Evolutionary conservation across 2,113 vertebrate species (phyloP), one percentile per base, ranked within the genome.

Genomic region (Coptodon rendalli): DNA sequence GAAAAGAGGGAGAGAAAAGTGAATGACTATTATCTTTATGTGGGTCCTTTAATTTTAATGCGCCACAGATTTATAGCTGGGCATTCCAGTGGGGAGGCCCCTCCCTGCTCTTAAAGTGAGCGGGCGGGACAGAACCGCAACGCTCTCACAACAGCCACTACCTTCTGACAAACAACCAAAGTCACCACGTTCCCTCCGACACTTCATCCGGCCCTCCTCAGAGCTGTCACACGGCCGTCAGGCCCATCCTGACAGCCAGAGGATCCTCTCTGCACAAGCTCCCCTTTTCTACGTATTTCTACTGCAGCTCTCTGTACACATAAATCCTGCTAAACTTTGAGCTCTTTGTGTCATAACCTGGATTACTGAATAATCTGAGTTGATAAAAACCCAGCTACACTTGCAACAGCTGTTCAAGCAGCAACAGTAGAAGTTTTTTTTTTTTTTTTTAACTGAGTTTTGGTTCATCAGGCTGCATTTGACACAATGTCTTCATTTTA

Each of bases 1-100:
- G 95, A 96, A 94, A 90, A 95, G 93, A 89, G 93, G 89, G 95
- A 93, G 91, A 96, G 95, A 95, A 90, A 96, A 91, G 93, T 84
- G 89, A 96, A 95, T 94, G 94, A 95, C 96, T 96, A 97, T 97
- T 97, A 97, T 97, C 96, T 97, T 97, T 96, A 97, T 96, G 96
- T 96, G 96, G 96, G 95, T 96, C 97, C 96, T 97, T 96, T 97
- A 96, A 97, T 97, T 97, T 97, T 97, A 96, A 97, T 97, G 95
- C 92, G 79, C 97, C 96, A 91, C 96, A 97, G 96, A 97, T 97
- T 97, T 97, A 97, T 96, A 96, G 96, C 94, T 96, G 95, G 93
- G 94, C 96, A 96, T 97, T 96, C 96, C 96, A 96, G 95, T 85
- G 93, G 92, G 85, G 90, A 95, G 94, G 94, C 95, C 93, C 96